phyloP scores from a whole-genome alignment of 2,113 vertebrate genomes.

The Chionomys nivalis region DNA sequence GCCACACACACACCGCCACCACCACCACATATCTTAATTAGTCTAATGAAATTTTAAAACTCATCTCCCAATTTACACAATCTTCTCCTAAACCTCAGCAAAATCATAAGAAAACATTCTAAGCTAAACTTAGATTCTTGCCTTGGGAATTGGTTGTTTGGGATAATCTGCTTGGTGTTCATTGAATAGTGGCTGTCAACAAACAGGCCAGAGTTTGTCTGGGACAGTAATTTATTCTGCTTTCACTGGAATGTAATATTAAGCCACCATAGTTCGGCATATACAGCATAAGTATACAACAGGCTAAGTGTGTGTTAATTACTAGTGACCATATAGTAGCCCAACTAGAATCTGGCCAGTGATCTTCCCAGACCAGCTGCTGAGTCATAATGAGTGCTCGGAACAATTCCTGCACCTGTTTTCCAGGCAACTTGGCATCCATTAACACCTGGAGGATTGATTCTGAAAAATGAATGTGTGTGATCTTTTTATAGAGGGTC shows the following conservation, averaged over 20 bases:
- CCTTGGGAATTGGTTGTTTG: conserved; percentile 40
- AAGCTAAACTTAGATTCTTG: conserved; percentile 55
- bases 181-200: neutral
- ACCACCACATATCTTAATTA: too few relatives aligned
- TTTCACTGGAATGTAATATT: neutral
- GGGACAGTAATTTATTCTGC: neutral
- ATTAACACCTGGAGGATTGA: neutral
- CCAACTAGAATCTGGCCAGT: neutral
- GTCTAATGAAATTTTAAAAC: neutral
- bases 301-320: conserved; percentile 34
- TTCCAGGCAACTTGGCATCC: neutral
- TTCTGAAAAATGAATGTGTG: neutral
- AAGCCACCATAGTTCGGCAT: neutral
- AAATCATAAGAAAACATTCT: conserved; percentile 61
- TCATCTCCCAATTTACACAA: neutral
- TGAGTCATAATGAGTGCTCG: conserved; percentile 9
- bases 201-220: neutral
- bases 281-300: neutral
- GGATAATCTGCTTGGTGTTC: conserved; percentile 43
- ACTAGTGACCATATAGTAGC: conserved; percentile 25
- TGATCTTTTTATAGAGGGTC: neutral
- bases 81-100: conserved; percentile 30
- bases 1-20: neutral
- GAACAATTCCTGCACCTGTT: neutral
- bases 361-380: neutral